phyloP scores from a whole-genome alignment of 2,888 invertebrate species.

The Strigamia transsilvanica region DNA sequence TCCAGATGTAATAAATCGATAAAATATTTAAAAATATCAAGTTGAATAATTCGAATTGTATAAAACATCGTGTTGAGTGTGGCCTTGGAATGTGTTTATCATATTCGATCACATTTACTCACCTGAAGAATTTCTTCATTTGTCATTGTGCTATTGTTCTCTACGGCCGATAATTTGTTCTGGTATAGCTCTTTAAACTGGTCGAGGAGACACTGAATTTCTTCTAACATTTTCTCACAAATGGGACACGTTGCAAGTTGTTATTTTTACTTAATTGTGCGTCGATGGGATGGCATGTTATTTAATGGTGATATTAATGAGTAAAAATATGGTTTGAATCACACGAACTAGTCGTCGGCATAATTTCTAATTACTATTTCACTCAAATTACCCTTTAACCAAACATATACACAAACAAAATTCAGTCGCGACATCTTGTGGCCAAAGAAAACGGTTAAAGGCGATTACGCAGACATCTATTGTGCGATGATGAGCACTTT shows the following conservation, averaged over 20 bases:
- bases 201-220: slow-evolving; percentile 12
- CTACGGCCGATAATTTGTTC: slow-evolving; percentile 31
- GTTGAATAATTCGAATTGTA: background rate
- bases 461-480: too few species aligned
- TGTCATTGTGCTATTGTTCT: background rate
- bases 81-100: background rate
- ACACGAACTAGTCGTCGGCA: too few species aligned
- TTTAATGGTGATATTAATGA: too few species aligned
- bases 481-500: background rate
- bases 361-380: too few species aligned
- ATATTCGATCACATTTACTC: background rate
- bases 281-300: background rate
- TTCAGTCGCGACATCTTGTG: too few species aligned
- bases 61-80: background rate
- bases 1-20: background rate
- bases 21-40: background rate
- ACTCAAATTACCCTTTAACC: too few species aligned
- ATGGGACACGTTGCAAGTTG: background rate
- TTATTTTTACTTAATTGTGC: background rate
- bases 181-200: slow-evolving; percentile 10
- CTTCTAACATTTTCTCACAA: background rate
- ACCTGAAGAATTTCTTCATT: slow-evolving; percentile 41
- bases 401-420: too few species aligned
- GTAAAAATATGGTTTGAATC: too few species aligned
- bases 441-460: too few species aligned